Evolutionary conservation across 2,113 vertebrate species (phyloP).

Genomic region (Tichodroma muraria): DNA sequence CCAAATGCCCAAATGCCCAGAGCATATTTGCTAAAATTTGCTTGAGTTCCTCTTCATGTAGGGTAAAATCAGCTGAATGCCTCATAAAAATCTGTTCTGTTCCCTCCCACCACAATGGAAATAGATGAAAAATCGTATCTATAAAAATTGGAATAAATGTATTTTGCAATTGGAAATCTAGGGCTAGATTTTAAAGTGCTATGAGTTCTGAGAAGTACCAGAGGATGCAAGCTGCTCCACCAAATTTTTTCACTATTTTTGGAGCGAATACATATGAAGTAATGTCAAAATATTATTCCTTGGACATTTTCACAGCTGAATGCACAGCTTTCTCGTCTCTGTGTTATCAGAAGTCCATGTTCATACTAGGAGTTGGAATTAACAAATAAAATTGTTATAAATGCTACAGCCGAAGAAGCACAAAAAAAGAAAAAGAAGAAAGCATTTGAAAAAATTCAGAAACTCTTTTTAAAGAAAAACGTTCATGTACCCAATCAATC

Average conservation of each 20-base stretch:
- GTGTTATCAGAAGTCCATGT: not conserved
- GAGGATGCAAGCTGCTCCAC: not conserved
- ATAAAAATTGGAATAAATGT: not conserved
- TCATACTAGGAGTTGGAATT: not conserved
- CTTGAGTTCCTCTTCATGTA: not conserved
- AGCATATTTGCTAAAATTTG: not conserved
- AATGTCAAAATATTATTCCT: not conserved
- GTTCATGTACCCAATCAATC: not conserved
- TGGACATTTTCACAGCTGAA: not conserved
- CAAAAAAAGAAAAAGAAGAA: not conserved
- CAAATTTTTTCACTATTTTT: not conserved
- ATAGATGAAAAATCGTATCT: not conserved
- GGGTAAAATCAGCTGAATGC: not conserved
- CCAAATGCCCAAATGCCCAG: not conserved
- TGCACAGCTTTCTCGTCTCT: not conserved
- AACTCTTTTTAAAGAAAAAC: not conserved
- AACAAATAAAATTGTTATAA: not conserved
- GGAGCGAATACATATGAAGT: not conserved
- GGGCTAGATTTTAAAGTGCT: not conserved
- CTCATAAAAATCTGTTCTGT: not conserved
- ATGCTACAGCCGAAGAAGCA: not conserved
- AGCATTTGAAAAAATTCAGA: not conserved
- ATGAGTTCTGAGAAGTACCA: not conserved
- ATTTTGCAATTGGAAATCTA: not conserved
- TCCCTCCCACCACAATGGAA: rapidly evolving